Evolutionary conservation across 1,140 invertebrate genomes (phyloP).

Genomic region (Calliopsis andreniformis): DNA sequence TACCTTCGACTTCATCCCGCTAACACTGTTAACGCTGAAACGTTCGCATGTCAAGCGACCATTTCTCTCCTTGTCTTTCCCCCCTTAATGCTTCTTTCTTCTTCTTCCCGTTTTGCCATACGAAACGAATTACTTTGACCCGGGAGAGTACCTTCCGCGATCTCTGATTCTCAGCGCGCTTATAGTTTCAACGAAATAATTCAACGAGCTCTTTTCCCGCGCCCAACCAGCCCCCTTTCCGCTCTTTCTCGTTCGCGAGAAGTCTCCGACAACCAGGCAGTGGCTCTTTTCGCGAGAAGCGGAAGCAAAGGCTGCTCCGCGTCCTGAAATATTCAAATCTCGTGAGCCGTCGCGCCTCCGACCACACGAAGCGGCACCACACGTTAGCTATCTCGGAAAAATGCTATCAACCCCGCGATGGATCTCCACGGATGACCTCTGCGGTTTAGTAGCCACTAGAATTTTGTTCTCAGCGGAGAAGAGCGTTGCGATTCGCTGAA

Average conservation of each 20-base stretch:
- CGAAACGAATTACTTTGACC: constrained; percentile 37
- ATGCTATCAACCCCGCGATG: constrained; percentile 10
- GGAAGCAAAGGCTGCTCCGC: constrained; percentile 28
- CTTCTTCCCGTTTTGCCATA: not conserved
- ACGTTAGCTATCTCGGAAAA: constrained; percentile 21
- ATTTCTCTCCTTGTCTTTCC: constrained; percentile 8
- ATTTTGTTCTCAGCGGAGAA: constrained; percentile 45
- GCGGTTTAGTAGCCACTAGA: constrained; percentile 10
- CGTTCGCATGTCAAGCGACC: constrained; percentile 27
- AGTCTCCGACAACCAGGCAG: not conserved
- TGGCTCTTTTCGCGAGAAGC: not conserved
- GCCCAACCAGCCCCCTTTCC: not conserved
- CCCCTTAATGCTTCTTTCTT: not conserved
- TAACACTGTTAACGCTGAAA: constrained; percentile 19
- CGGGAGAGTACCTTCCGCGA: constrained; percentile 35
- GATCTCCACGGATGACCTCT: not conserved
- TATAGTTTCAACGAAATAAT: constrained; percentile 45
- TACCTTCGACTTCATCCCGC: constrained; percentile 10
- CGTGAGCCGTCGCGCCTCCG: constrained; percentile 19
- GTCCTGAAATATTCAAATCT: constrained; percentile 56
- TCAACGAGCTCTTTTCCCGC: constrained; percentile 17
- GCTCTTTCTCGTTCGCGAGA: not conserved
- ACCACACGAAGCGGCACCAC: constrained; percentile 2
- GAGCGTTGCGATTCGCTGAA: constrained; percentile 28
- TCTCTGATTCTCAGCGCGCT: constrained; percentile 35